Conservation (phyloP, 2,113 vertebrate genomes). For the Coracopsis vasa region DNA sequence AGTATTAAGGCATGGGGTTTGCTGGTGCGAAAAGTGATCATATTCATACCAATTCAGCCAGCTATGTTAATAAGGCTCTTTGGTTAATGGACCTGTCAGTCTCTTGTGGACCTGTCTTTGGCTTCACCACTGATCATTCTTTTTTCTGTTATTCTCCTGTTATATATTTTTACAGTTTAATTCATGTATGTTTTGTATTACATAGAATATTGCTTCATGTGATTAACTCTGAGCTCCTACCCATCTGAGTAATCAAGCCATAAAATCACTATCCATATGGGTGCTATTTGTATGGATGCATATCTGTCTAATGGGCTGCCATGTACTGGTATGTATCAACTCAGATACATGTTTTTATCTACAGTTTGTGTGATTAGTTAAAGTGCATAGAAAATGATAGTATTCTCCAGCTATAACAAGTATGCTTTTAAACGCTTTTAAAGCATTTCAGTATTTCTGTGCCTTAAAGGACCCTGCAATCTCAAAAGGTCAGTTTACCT, state of each 20-base stretch:
- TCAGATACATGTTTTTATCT: neutral
- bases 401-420: neutral
- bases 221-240: neutral
- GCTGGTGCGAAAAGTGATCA: neutral
- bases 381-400: neutral
- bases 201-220: neutral
- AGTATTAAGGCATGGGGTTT: neutral
- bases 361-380: neutral
- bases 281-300: neutral
- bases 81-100: neutral
- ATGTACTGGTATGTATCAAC: neutral
- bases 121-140: neutral
- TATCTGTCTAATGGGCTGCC: neutral
- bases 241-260: neutral
- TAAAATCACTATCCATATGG: neutral
- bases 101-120: neutral
- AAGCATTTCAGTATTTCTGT: neutral
- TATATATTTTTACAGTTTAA: neutral
- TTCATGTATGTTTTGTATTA: neutral
- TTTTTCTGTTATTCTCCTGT: neutral
- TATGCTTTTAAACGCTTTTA: neutral
- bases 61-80: neutral
- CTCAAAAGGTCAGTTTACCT: neutral
- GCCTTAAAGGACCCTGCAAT: neutral
- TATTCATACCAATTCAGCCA: neutral